Conservation (phyloP, 2,113 vertebrate species). For the Nannobrachium achirus region DNA sequence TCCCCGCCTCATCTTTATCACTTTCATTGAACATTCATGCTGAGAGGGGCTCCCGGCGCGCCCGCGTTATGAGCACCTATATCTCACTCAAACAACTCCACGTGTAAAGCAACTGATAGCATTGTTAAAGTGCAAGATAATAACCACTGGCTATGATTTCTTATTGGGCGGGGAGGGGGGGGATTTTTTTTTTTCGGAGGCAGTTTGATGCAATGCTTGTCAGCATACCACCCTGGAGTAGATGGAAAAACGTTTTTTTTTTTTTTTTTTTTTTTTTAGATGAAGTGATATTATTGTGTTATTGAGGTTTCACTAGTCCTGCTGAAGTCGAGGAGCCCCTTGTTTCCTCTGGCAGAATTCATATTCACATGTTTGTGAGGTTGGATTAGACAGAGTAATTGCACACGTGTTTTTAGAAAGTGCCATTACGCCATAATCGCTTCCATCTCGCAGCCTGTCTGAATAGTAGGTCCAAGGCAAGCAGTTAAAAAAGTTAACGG, state of each 20-base stretch:
- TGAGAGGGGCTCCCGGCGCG: neutral
- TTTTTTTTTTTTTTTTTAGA: too few species aligned
- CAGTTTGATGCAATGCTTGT: neutral
- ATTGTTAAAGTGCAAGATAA: neutral
- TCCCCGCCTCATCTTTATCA: conserved; percentile 14
- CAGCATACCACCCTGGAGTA: neutral
- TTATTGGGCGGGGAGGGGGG: neutral
- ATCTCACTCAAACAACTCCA: neutral
- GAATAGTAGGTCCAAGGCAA: conserved; percentile 24
- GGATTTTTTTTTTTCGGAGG: neutral
- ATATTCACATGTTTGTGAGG: conserved; percentile 21
- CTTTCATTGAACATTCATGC: neutral
- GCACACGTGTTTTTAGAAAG: neutral
- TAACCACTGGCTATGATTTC: neutral
- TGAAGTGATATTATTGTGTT: too few species aligned
- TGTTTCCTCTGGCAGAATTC: conserved; percentile 1
- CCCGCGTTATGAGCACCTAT: neutral
- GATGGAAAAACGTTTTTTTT: too few species aligned
- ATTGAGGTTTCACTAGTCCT: too few species aligned
- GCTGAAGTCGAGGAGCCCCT: too few species aligned
- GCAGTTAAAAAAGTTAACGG: too few species aligned
- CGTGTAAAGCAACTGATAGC: neutral
- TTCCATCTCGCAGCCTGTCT: conserved; percentile 1
- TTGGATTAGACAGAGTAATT: neutral
- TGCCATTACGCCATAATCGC: conserved; percentile 22